phyloP scores from a whole-genome alignment of 2,797 vertebrate species.

The Champsocephalus esox region DNA sequence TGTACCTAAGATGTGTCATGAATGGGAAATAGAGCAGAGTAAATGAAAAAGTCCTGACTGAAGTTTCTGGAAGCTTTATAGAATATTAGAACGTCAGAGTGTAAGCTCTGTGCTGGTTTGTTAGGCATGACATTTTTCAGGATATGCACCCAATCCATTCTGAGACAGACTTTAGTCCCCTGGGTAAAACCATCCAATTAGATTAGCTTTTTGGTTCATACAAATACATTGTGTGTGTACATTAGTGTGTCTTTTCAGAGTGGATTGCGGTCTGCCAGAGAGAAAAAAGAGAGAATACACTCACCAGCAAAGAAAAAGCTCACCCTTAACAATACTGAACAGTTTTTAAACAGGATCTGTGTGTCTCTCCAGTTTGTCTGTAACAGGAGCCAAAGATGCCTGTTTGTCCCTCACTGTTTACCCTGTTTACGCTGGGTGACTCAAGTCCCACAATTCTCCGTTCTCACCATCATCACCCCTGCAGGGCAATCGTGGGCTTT shows the following conservation, averaged over 20 bases:
- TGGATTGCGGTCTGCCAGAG: conserved; percentile 4
- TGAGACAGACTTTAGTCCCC: background rate
- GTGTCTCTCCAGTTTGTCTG: conserved; percentile 24
- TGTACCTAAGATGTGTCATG: background rate
- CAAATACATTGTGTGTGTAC: background rate
- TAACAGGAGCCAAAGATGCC: conserved; percentile 33
- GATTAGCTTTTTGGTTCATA: conserved; percentile 4
- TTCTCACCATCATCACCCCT: conserved; percentile 30
- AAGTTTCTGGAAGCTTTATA: background rate
- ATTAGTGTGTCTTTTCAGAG: conserved; percentile 4
- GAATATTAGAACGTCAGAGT: background rate
- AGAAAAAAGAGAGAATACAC: background rate
- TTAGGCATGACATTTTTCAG: background rate
- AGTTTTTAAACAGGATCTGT: conserved; percentile 5
- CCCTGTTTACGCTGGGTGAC: conserved; percentile 23
- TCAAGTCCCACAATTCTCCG: conserved; percentile 15
- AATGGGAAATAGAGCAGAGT: background rate
- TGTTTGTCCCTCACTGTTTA: conserved; percentile 29
- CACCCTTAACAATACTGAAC: conserved; percentile 11
- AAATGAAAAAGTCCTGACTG: background rate
- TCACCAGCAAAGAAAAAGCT: conserved; percentile 29
- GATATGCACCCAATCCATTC: background rate
- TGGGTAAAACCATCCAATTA: conserved; percentile 9
- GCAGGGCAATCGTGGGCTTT: conserved; percentile 33
- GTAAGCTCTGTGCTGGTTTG: background rate